Base-by-base conservation (phyloP, 2,113 vertebrate species). In the Calidris pugnax region DNA sequence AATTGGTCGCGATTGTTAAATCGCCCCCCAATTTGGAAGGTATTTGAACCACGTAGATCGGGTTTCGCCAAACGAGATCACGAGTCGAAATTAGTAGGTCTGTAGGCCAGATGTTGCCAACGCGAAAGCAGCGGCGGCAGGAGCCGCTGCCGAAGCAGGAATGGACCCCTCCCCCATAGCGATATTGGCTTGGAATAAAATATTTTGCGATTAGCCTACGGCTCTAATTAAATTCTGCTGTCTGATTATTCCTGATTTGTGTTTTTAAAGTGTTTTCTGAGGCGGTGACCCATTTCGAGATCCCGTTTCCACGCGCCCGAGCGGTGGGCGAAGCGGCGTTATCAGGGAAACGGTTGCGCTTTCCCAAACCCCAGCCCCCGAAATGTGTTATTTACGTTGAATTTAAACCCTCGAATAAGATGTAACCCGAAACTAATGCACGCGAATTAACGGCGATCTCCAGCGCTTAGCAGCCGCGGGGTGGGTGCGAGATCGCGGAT, bases 31-130 rank as follows among this genome's bases (percentile, higher is more conserved):
- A 90, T 98, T 97, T 94, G 97, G 96, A 98, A 98, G 97, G 96
- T 96, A 98, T 98, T 98, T 97, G 97, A 97, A 98, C 95, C 97
- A 97, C 96, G 95, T 96, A 97, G 97, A 95, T 98, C 94, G 95
- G 85, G 97, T 97, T 97, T 97, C 95, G 93, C 97, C 89, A 71
- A 97, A 95, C 57, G 89, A 96, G 95, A 97, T 98, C 90, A 90
- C 90, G 90, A 98, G 97, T 95, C 87, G 95, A 97, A 95, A 98
- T 97, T 96, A 97, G 89, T 91, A 93, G 96, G 98, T 98, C 98
- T 98, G 98, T 97, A 97, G 98, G 98, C 98, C 98, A 98, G 98
- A 98, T 98, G 98, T 98, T 97, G 95, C 90, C 85, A 97, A 96
- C 51, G 95, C 97, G 82, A 83, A 71, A 95, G 93, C 97, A 86